Evolutionary conservation across 2,888 invertebrate genomes (phyloP), one percentile per base, ranked within the genome.

Genomic region (Mythimna loreyi): DNA sequence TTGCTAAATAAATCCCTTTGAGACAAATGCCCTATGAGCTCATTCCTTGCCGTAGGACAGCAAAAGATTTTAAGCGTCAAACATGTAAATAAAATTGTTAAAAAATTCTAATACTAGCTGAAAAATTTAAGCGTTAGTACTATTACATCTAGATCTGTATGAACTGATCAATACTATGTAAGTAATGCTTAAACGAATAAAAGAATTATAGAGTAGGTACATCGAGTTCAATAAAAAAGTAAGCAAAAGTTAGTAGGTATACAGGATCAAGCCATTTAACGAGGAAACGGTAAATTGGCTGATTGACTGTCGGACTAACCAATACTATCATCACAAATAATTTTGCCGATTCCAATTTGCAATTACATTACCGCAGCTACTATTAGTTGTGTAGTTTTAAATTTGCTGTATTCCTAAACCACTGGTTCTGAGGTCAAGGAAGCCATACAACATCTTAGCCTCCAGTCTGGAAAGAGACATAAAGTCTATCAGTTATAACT

Each of bases 1-100:
- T 84, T 59, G 73, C 66, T 80, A 75, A 73, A 79, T 82, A 69
- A 81, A 81, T 77, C 71, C 65, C 61, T 75, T 72, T 72, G 52
- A 59, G 52, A 65, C 64, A 71, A 72, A 68, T 77, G 33, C 43
- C 21, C 50, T 67, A 71, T 52, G 58, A 52, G 62, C 65, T 59
- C 62, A 61, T 66, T 63, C 8, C 19, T 67, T 61, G 62, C 56
- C 50, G 56, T 36, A 28, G 33, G 5, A 55, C 9, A 45, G 6
- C 25, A 25, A 28, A 16, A 60, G 50, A 45, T 45, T 36, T 58
- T 8, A 58, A 59, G 7, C 23, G 30, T 28, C 13, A 30, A 21
- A 9, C 13, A 49, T 28, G 9, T 40, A 28, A 21, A 55, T 47
- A n/a, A n/a, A 19, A 4, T 19, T 16, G 4, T 21, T 7, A 19